Evolutionary conservation across 2,888 invertebrate species (phyloP).

Genomic region (Acronicta alni): DNA sequence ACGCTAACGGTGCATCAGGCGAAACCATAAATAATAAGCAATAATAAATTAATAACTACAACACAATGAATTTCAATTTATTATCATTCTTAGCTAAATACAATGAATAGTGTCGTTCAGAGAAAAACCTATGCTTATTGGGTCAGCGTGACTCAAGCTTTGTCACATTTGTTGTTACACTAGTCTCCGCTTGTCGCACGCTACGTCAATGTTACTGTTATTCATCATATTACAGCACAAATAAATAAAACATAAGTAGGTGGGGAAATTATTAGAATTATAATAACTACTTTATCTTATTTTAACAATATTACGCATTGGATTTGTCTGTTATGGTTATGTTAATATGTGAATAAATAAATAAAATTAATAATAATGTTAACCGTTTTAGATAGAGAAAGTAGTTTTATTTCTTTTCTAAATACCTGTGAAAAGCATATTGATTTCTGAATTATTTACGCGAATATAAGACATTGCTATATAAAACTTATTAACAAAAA

Average conservation of each 20-base stretch:
- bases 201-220: slow-evolving; percentile 58
- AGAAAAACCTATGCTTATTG: slow-evolving; percentile 57
- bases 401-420: too few species aligned
- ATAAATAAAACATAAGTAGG: slow-evolving; percentile 69
- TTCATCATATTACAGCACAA: slow-evolving; percentile 74
- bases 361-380: too few species aligned
- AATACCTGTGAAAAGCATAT: too few species aligned
- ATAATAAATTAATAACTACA: slow-evolving; percentile 35
- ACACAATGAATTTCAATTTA: slow-evolving; percentile 44
- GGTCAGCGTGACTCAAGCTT: slow-evolving; percentile 71
- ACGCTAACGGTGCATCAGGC: neutral
- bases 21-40: slow-evolving; percentile 10
- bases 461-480: too few species aligned
- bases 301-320: too few species aligned
- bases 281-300: too few species aligned
- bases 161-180: slow-evolving; percentile 62
- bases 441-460: too few species aligned
- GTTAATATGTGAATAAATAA: too few species aligned
- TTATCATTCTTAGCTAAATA: slow-evolving; percentile 49
- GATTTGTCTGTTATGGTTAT: too few species aligned
- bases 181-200: slow-evolving; percentile 48
- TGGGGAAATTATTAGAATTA: too few species aligned
- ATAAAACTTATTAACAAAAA: too few species aligned
- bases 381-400: too few species aligned
- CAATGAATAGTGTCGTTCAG: slow-evolving; percentile 56